Evolutionary conservation across 2,797 vertebrate genomes (phyloP).

Genomic region (Hypotaenidia okinawae): DNA sequence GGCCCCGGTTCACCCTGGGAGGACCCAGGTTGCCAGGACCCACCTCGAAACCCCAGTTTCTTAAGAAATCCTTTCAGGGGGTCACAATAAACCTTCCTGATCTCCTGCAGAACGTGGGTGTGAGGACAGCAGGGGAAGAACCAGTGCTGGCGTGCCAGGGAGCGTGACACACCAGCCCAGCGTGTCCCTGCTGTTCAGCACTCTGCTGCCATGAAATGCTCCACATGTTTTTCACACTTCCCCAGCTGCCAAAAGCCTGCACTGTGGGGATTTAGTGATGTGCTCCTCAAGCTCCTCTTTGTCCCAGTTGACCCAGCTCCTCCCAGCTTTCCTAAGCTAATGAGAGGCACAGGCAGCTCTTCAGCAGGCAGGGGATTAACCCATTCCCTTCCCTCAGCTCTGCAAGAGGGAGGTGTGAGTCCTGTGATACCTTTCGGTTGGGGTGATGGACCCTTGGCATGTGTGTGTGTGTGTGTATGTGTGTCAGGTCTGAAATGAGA

Average conservation of each 20-base stretch:
- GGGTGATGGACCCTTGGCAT: too few species aligned
- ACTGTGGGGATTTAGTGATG: background rate
- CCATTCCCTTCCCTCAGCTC: background rate
- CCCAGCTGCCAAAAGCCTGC: background rate
- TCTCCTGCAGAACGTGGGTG: background rate
- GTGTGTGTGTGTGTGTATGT: too few species aligned
- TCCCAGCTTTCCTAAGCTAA: background rate
- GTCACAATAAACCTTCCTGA: background rate
- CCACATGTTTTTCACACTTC: background rate
- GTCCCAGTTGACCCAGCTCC: background rate
- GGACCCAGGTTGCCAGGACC: background rate
- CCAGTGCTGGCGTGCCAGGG: rapidly evolving
- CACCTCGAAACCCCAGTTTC: background rate
- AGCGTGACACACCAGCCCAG: rapidly evolving
- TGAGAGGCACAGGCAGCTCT: background rate
- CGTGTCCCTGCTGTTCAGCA: rapidly evolving
- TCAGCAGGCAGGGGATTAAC: background rate
- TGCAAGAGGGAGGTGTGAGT: background rate
- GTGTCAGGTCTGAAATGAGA: background rate
- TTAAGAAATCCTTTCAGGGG: background rate
- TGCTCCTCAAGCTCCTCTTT: background rate
- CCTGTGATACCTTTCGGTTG: background rate
- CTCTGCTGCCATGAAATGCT: background rate
- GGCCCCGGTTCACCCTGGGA: background rate
- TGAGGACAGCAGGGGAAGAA: background rate